Evolutionary conservation across 1,140 invertebrate genomes (phyloP).

Genomic region (Macrobrachium nipponense): DNA sequence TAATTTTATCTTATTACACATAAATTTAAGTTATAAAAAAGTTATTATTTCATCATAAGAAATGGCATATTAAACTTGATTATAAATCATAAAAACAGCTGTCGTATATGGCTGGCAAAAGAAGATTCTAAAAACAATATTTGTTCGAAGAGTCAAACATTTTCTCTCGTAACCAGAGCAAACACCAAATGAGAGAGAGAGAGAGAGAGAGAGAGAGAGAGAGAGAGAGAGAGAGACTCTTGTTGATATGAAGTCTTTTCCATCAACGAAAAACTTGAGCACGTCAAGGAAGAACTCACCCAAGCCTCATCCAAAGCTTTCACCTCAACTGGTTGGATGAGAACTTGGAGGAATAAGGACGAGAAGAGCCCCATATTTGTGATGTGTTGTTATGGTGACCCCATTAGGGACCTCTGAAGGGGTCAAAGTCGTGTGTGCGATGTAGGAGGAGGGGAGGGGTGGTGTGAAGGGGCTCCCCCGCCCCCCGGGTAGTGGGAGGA

Average conservation of each 20-base stretch:
- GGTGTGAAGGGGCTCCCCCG: not conserved
- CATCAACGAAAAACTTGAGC: not conserved
- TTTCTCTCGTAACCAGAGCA: too few relatives aligned
- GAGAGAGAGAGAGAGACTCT: not conserved
- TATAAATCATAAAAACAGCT: too few relatives aligned
- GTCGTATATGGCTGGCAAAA: not conserved
- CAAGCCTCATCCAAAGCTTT: not conserved
- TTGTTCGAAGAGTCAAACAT: too few relatives aligned
- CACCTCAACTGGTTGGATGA: too few relatives aligned
- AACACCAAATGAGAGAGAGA: not conserved
- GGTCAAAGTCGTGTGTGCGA: not conserved
- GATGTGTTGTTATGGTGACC: conserved; percentile 3
- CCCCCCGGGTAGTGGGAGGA: not conserved
- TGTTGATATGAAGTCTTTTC: not conserved
- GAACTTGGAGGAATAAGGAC: too few relatives aligned
- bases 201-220: conserved; percentile 4
- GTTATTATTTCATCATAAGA: too few relatives aligned
- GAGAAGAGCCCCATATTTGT: not conserved
- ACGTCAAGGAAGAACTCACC: not conserved
- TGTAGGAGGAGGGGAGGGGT: not conserved
- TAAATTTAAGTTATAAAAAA: too few relatives aligned
- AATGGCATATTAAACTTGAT: too few relatives aligned
- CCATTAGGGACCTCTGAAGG: not conserved
- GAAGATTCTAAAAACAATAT: not conserved
- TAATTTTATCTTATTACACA: too few relatives aligned